Base-by-base conservation (phyloP, 2,888 invertebrate genomes). In the Melanostoma scalare region DNA sequence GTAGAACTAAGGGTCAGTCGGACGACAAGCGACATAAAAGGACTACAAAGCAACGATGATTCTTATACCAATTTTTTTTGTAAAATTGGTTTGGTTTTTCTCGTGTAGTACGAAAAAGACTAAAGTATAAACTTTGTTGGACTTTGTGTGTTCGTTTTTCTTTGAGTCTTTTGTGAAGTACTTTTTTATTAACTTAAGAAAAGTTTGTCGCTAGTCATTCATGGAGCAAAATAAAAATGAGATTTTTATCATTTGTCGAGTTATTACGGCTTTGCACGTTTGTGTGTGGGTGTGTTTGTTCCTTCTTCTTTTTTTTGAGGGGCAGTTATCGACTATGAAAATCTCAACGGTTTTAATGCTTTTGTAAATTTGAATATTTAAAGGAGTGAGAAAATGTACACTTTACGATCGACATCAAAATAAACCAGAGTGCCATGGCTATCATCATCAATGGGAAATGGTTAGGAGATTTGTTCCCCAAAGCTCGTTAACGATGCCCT, bases 161-260 rank as follows among this genome's bases (percentile, higher is more conserved):
- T 42, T 38, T 20, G 40, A 55, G 56, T 63, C 61, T 61, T 63
- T 60, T 38, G 52, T 81, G 65, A 81, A 81, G 76, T 81, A 81
- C 80, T 76, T 81, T 81, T 81, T 81, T 81, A 81, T 81, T 77
- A 81, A 77, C 68, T 81, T 73, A 42, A 65, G n/a, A 72, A 74
- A 67, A 81, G 72, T 67, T 77, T 77, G 68, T 67, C 20, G 20
- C 20, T 55, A 73, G 61, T 76, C 71, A 50, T 72, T 72, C n/a
- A 3, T 33, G 40, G 4, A 38, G 20, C 61, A 33, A 55, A 42
- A 46, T 9, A 50, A 33, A 67, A 36, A 38, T 53, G 60, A 36
- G 76, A 44, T 73, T 61, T 53, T 73, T 78, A 55, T 55, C 46
- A 73, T 38, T 35, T 36, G 50, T 60, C 10, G 44, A 72, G 73